phyloP scores from a whole-genome alignment of 2,113 vertebrate genomes.

The Andinoacara biseriatus region DNA sequence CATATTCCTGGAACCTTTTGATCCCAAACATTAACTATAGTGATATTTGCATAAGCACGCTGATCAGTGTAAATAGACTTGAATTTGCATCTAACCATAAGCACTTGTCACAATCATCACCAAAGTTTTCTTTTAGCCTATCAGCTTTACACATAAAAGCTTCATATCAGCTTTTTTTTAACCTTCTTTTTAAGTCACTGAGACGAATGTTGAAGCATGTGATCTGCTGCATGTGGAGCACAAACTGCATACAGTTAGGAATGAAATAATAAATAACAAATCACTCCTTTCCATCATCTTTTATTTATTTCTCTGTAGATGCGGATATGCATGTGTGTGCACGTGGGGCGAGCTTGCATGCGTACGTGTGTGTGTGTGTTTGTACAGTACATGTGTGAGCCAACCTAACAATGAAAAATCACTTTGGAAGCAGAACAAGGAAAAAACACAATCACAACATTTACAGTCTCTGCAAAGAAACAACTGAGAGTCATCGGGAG shows the following conservation, averaged over 20 bases:
- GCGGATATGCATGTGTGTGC: background rate
- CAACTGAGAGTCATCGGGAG: background rate
- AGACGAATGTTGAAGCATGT: background rate
- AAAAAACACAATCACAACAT: conserved; percentile 38
- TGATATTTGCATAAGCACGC: background rate
- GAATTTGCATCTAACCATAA: background rate
- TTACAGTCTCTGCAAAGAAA: conserved; percentile 11
- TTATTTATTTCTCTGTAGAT: conserved; percentile 52
- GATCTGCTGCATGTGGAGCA: background rate
- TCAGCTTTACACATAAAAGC: background rate
- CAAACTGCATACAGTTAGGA: background rate
- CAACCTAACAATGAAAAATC: conserved; percentile 1
- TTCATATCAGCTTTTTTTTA: background rate
- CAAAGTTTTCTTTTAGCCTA: background rate
- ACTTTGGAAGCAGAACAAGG: conserved; percentile 10
- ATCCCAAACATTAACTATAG: accelerated
- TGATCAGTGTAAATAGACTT: background rate
- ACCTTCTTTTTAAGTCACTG: background rate
- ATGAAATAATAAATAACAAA: conserved; percentile 4
- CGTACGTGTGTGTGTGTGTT: conserved; percentile 35
- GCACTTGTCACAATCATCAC: background rate
- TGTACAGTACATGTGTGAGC: conserved; percentile 28
- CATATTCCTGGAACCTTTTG: background rate
- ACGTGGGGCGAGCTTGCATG: conserved; percentile 37
- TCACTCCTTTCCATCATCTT: conserved; percentile 27